Base-by-base conservation (phyloP, 2,113 vertebrate genomes). In the Meleagris gallopavo region DNA sequence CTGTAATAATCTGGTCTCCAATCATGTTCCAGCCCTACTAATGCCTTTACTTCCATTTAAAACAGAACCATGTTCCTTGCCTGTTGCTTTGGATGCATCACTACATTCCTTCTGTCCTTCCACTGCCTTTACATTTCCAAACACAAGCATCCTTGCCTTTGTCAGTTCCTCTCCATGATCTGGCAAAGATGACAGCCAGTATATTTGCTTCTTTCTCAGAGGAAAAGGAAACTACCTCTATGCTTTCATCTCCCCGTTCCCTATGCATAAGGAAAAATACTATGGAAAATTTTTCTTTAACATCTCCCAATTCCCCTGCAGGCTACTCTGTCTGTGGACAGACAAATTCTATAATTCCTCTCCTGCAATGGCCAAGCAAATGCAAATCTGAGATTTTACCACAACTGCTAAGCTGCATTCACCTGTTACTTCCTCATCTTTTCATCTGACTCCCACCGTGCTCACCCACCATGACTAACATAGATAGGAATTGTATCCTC, bases 1-100 rank as follows among this genome's bases (percentile, higher is more conserved):
- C 54, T 95, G 45, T 67, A 79, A 75, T 69, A 84, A 43, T 79
- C 86, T 84, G 66, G 27, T 91, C 45, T 92, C 74, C 50, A 94
- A 77, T 61, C 83, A 38, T 50, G n/a, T 93, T 78, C 62, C 58
- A 91, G 58, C 66, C 78, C 45, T 75, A 73, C 29, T 50, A 18
- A 58, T 89, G 66, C 89, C 81, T 94, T 85, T 36, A 27, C 24
- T 84, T 92, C 34, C 36, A 78, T 45, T 70, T 69, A 58, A 85
- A 95, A 82, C 10, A 90, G 77, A 90, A 82, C 45, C 36, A 61
- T 1, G 18, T 73, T 89, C 58, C 70, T 82, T 88, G 57, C 30
- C 90, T 8, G 0, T 57, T 67, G 18, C 43, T 93, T 86, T 79
- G 77, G 40, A 70, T 82, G 48, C 17, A 76, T 72, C 52, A 69